These are phyloP conservation scores for Trichosurus vulpecula DNA, from an alignment of 2,797 vertebrate species.

Conservation along the genomic window DNA sequence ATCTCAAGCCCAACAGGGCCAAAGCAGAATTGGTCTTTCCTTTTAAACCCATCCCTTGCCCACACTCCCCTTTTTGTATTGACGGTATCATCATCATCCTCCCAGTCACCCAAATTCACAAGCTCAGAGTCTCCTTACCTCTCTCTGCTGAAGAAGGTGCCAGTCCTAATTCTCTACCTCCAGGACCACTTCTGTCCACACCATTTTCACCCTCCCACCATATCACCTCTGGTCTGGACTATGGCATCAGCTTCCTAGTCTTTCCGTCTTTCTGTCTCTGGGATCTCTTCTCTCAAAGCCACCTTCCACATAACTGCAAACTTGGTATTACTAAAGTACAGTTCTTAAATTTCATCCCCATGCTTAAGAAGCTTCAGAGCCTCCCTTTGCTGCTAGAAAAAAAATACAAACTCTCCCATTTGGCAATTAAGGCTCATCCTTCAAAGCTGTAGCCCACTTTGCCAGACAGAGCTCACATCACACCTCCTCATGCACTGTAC, in stretches of 20 bases:
- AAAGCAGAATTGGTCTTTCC: background rate
- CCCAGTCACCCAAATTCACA: background rate
- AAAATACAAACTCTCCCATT: background rate
- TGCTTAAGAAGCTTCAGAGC: background rate
- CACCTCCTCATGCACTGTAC: background rate
- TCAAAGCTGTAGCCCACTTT: background rate
- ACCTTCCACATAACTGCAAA: background rate
- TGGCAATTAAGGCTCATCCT: background rate
- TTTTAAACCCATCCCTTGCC: background rate
- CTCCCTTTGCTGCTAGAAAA: background rate
- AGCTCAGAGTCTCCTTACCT: background rate
- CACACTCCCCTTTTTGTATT: background rate
- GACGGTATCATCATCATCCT: background rate
- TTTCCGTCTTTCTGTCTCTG: background rate
- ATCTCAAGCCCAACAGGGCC: background rate
- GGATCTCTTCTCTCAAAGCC: background rate
- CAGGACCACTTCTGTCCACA: background rate
- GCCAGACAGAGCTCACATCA: background rate
- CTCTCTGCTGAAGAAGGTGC: background rate
- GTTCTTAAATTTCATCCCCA: background rate
- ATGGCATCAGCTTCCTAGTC: background rate
- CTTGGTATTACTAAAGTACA: background rate
- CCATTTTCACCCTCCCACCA: background rate
- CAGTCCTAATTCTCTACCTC: background rate
- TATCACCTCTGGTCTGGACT: background rate